Evolutionary conservation across 2,113 vertebrate genomes (phyloP).

Genomic region (Addax nasomaculatus): DNA sequence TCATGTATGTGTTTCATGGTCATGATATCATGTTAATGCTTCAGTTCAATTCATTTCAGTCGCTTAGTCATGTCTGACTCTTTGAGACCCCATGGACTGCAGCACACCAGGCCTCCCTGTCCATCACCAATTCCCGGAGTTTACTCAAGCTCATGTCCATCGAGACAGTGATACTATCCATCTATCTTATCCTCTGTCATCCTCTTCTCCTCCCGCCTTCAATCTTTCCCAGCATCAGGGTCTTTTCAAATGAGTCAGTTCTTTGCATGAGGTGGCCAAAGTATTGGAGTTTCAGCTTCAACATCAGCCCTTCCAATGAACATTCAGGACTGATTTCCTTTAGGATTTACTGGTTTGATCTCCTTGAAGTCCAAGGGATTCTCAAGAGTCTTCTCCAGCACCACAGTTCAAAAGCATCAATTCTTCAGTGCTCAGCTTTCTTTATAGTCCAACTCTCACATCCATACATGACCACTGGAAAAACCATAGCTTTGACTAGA

Average conservation of each 20-base stretch:
- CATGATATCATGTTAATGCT: neutral
- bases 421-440: neutral
- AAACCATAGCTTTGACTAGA: neutral
- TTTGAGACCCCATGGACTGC: neutral
- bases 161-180: neutral
- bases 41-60: neutral
- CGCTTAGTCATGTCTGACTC: rapidly evolving
- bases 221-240: neutral
- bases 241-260: neutral
- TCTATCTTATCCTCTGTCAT: neutral
- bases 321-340: neutral
- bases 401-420: neutral
- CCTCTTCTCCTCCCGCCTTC: neutral
- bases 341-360: neutral
- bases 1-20: rapidly evolving
- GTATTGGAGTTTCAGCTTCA: neutral
- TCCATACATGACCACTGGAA: neutral
- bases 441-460: neutral
- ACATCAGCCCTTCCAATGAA: neutral
- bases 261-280: neutral
- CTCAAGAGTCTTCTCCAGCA: neutral
- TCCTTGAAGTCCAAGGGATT: neutral
- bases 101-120: neutral
- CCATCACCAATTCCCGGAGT: neutral
- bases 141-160: neutral